Evolutionary conservation across 2,797 vertebrate species (phyloP).

Genomic region (Acridotheres tristis): DNA sequence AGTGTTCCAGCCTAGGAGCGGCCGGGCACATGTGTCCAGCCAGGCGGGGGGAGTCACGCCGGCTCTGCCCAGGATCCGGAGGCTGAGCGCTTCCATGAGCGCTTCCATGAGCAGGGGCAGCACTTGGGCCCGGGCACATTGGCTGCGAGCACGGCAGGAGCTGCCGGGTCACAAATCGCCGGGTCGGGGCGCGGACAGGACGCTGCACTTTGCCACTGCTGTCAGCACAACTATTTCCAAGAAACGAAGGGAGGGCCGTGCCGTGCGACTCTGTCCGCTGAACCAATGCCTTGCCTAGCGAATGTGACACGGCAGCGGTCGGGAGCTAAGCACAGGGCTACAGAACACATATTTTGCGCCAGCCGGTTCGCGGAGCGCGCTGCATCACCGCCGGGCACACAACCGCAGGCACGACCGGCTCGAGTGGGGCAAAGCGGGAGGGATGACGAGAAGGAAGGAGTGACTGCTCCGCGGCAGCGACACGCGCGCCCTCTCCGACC

Average conservation of each 20-base stretch:
- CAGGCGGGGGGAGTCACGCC: accelerated
- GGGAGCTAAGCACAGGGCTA: not conserved
- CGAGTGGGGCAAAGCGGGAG: not conserved
- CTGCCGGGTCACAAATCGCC: not conserved
- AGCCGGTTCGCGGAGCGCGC: not conserved
- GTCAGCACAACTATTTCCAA: accelerated
- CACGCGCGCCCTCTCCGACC: not conserved
- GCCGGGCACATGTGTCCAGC: not conserved
- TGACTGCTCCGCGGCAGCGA: not conserved
- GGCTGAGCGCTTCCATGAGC: accelerated
- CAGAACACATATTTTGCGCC: accelerated
- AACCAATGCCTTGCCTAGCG: accelerated
- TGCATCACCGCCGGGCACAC: not conserved
- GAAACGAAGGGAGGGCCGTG: accelerated
- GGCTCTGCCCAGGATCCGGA: accelerated
- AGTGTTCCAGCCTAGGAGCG: not conserved
- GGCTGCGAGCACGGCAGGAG: not conserved
- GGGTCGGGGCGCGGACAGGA: accelerated
- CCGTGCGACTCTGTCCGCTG: accelerated
- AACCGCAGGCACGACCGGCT: not conserved
- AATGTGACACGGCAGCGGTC: not conserved
- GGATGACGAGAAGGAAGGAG: not conserved
- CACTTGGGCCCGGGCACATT: not conserved
- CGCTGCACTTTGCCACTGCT: not conserved
- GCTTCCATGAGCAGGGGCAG: not conserved